Evolutionary conservation across 2,888 invertebrate species (phyloP), one percentile per base, ranked within the genome.

Genomic region (Sisyra nigra): DNA sequence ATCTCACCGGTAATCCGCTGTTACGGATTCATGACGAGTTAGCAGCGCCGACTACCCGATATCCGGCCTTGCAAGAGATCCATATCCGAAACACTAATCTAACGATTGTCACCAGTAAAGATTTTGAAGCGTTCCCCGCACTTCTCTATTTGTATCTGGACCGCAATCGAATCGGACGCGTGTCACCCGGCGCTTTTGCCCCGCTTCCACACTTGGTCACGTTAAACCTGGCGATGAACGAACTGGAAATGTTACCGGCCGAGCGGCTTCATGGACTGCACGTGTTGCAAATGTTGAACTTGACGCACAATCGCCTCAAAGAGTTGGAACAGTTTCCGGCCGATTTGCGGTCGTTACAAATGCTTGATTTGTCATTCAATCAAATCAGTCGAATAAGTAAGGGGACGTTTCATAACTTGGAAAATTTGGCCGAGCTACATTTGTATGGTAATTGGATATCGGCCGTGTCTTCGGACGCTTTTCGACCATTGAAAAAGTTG

Each of bases 141-240:
- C 63, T 88, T 30, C 74, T 83, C 55, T 82, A 80, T 54, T 68
- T 88, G 44, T 78, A 77, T 55, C 62, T 88, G 51, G 71, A 74
- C 32, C 72, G 72, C 51, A 88, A 88, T 61, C 68, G 75, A 46
- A 81, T 88, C 49, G 76, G 80, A 11, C 68, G 82, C 47, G 73
- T 92, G 46, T 85, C 87, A 2, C 86, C 89, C 0, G 82, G 86
- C 33, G 87, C 89, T 41, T 88, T 92, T 57, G 74, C 77, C 41
- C 79, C 77, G 51, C 66, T 88, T 24, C 74, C 79, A 36, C 79
- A 78, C 58, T 68, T 92, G 48, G 68, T 83, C 44, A 79, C 79
- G 9, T 67, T 92, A 44, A 87, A 89, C 61, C 65, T 91, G 49
- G 83, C 85, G 50, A 69, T 79, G 52, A 91, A 91, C 60, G 80